Evolutionary conservation across 2,113 vertebrate species (phyloP).

Genomic region (Coregonus clupeaformis): DNA sequence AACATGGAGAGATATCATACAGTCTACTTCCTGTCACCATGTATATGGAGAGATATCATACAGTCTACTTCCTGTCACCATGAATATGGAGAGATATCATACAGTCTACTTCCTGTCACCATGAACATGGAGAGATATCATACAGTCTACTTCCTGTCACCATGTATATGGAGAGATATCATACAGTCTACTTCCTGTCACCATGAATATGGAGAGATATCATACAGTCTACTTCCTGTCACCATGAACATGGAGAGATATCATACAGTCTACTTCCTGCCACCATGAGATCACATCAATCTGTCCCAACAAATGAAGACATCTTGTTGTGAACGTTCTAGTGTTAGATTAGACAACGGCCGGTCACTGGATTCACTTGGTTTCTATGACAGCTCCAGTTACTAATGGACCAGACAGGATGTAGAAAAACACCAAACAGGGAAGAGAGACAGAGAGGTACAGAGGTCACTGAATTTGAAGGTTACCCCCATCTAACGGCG

Average conservation of each 20-base stretch:
- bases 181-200: too few species aligned
- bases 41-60: too few species aligned
- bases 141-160: too few species aligned
- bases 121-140: too few species aligned
- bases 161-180: too few species aligned
- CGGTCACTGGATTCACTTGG: slow-evolving; percentile 58
- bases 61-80: too few species aligned
- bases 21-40: too few species aligned
- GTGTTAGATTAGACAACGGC: slow-evolving; percentile 61
- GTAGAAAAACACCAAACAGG: slow-evolving; percentile 55
- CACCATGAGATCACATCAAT: slow-evolving; percentile 57
- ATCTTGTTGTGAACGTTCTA: slow-evolving; percentile 40
- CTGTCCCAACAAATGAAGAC: slow-evolving; percentile 64
- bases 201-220: too few species aligned
- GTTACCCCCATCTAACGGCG: slow-evolving; percentile 57
- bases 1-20: too few species aligned
- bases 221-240: too few species aligned
- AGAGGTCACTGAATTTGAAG: slow-evolving; percentile 74
- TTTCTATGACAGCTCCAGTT: slow-evolving; percentile 57
- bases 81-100: too few species aligned
- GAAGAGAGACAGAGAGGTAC: slow-evolving; percentile 46
- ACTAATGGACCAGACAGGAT: slow-evolving; percentile 51
- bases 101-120: too few species aligned
- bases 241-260: slow-evolving; percentile 3
- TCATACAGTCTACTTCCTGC: slow-evolving; percentile 18